Conservation (phyloP, 2,113 vertebrate species). For the Triplophysa tibetana region DNA sequence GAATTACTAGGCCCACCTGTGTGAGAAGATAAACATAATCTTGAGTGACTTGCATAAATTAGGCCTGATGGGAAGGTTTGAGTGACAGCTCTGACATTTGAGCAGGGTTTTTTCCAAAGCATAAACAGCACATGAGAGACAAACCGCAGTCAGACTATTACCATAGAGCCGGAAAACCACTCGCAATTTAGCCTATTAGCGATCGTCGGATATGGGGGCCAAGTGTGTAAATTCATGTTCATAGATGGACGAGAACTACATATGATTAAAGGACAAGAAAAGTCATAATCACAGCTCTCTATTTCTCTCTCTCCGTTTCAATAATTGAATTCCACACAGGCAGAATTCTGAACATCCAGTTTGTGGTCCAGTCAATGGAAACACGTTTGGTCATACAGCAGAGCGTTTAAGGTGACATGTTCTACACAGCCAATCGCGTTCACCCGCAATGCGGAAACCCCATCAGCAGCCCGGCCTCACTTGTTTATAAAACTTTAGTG, state of each 20-base stretch:
- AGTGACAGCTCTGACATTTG: constrained; percentile 76
- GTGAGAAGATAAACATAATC: constrained; percentile 67
- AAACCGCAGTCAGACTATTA: neutral
- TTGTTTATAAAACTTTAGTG: constrained; percentile 29
- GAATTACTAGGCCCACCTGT: constrained; percentile 58
- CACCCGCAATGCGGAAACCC: neutral
- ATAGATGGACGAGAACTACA: neutral
- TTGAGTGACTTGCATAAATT: constrained; percentile 58
- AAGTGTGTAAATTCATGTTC: constrained; percentile 36
- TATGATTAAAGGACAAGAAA: constrained; percentile 32
- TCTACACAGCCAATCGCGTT: constrained; percentile 7
- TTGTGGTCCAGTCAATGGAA: neutral
- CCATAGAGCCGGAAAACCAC: neutral
- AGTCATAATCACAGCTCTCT: neutral
- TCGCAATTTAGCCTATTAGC: neutral
- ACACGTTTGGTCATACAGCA: neutral
- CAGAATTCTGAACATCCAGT: neutral
- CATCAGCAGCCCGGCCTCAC: neutral
- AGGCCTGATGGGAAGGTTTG: constrained; percentile 61
- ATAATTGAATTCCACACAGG: constrained; percentile 9
- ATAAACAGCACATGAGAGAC: constrained; percentile 64
- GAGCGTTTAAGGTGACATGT: neutral
- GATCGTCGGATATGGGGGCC: constrained; percentile 21
- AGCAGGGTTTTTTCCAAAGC: constrained; percentile 61
- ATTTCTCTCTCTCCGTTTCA: neutral